Evolutionary conservation across 2,888 invertebrate species (phyloP).

Genomic region (Mechanitis mazaeus): DNA sequence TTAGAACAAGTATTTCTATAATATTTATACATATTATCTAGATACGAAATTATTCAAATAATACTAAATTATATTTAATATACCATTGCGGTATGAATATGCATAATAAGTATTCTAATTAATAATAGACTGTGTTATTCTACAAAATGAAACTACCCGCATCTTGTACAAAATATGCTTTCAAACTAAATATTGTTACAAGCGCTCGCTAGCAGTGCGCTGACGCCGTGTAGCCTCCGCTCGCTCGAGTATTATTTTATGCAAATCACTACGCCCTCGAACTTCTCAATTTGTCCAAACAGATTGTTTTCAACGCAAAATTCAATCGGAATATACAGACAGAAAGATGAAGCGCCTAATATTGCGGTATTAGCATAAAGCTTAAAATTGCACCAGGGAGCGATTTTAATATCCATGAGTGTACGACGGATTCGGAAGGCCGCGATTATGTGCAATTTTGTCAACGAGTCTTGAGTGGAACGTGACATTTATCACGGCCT

Average conservation of each 20-base stretch:
- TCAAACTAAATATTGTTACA: constrained; percentile 24
- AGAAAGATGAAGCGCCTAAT: constrained; percentile 30
- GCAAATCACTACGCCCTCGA: constrained; percentile 46
- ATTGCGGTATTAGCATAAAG: constrained; percentile 55
- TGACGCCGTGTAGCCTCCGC: constrained; percentile 2
- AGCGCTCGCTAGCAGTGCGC: constrained; percentile 8
- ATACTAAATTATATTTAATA: too few species aligned
- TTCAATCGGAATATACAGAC: constrained; percentile 54
- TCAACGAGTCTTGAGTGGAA: constrained; percentile 41
- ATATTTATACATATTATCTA: too few species aligned
- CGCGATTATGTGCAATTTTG: constrained; percentile 48
- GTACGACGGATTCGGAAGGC: constrained; percentile 15
- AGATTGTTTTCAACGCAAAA: constrained; percentile 58
- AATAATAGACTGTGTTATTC: too few species aligned
- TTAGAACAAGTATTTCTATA: too few species aligned
- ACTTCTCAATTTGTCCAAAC: constrained; percentile 58
- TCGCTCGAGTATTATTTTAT: constrained; percentile 47
- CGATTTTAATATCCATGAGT: constrained; percentile 49
- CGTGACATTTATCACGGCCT: constrained; percentile 38
- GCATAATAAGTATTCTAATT: too few species aligned
- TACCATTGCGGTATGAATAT: too few species aligned
- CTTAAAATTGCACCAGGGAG: constrained; percentile 55
- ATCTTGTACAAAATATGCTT: constrained; percentile 20
- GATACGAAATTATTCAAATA: too few species aligned
- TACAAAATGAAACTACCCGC: constrained; percentile 5